Base-by-base conservation (phyloP, 1,140 invertebrate genomes). In the Dolichoris vasculosae region DNA sequence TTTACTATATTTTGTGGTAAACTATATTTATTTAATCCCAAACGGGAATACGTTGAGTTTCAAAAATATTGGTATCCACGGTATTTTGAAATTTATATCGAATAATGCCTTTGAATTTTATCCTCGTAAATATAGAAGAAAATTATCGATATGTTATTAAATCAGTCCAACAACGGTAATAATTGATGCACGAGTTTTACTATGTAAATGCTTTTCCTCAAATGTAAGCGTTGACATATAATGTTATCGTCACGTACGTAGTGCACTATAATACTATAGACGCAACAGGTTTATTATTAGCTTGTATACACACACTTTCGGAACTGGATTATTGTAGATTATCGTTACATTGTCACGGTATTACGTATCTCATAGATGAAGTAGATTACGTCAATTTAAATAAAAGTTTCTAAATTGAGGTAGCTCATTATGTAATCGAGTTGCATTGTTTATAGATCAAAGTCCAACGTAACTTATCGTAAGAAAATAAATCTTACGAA, bases 201-300 rank as follows among this genome's bases (percentile, higher is more conserved):
- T 63, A 0, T 67, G 63, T 26, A 80, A 80, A 20, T 64, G n/a
- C 4, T 67, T 80, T 11, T 32, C 32, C 15, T 79, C 23, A 0
- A n/a, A 63, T 63, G 38, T 6, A 40, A 59, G 3, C 59, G n/a
- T 30, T 51, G 46, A 51, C 30, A 55, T 51, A 38, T 71, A 23
- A 80, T 40, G 38, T 64, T 67, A 43, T 17, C 69, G 9, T 38
- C 46, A 82, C n/a, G 59, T 79, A 79, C 38, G 55, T 71, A 75
- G 32, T 77, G 59, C 69, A 76, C 46, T 51, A 85, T 63, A 77
- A 73, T n/a, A 40, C 43, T 38, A 26, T 15, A 11, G 59, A 75
- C 59, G 84, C 79, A 86, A 86, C 79, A 86, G 79, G 84, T 86
- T 86, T 86, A 82, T 77, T 82, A 86, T 86, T 86, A 82, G 84